Evolutionary conservation across 2,113 vertebrate genomes (phyloP).

Genomic region (Callaeas wilsoni): DNA sequence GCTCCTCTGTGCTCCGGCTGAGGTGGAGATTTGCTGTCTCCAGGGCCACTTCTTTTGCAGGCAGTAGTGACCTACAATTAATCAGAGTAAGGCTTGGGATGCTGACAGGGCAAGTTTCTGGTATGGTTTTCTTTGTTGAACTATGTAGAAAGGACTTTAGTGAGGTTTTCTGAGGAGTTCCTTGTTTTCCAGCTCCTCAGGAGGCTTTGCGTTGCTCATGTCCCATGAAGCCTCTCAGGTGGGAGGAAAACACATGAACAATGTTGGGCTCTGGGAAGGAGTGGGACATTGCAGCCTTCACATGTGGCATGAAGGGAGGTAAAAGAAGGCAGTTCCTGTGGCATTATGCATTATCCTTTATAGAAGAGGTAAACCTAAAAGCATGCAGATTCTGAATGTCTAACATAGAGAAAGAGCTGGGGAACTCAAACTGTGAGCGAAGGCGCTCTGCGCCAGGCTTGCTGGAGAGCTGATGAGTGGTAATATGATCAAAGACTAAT

Average conservation of each 20-base stretch:
- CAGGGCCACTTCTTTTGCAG: not conserved
- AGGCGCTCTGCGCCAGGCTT: not conserved
- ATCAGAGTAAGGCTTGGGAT: not conserved
- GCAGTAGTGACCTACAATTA: not conserved
- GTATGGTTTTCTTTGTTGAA: not conserved
- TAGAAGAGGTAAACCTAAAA: not conserved
- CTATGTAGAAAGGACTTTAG: not conserved
- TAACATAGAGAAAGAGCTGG: not conserved
- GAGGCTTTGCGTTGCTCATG: not conserved
- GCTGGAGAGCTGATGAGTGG: not conserved
- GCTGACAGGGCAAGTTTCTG: not conserved
- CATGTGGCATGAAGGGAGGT: not conserved
- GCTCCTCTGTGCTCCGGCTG: fast-evolving
- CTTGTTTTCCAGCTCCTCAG: not conserved
- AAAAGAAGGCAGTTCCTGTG: too few relatives aligned
- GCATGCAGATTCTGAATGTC: not conserved
- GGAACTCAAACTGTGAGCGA: not conserved
- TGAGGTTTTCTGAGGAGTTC: not conserved
- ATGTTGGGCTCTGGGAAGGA: not conserved
- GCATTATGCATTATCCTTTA: not conserved
- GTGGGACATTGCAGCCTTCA: not conserved
- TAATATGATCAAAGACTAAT: not conserved
- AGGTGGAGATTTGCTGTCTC: not conserved
- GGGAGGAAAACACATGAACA: not conserved
- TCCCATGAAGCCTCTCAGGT: not conserved